Evolutionary conservation across 2,888 invertebrate genomes (phyloP).

Genomic region (Ceramica pisi): DNA sequence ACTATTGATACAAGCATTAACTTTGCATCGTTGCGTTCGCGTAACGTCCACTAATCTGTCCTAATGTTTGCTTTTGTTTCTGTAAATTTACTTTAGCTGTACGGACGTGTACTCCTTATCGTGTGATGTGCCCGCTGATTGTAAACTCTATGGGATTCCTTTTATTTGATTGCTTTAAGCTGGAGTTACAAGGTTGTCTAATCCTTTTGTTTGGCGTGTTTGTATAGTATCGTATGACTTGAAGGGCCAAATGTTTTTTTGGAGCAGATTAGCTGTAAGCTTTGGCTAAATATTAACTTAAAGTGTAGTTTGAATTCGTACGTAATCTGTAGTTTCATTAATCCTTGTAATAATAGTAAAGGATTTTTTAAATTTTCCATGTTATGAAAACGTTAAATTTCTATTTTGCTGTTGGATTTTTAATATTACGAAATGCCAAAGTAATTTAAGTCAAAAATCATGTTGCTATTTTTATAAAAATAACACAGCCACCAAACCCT

Average conservation of each 20-base stretch:
- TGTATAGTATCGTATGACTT: slow-evolving; percentile 18
- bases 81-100: slow-evolving; percentile 76
- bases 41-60: slow-evolving; percentile 78
- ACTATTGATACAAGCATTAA: slow-evolving; percentile 81
- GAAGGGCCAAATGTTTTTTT: slow-evolving; percentile 45
- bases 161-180: slow-evolving; percentile 64
- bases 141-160: slow-evolving; percentile 58
- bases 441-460: background rate
- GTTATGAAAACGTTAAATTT: background rate
- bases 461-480: background rate
- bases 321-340: background rate
- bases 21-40: slow-evolving; percentile 67
- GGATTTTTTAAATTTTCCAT: background rate
- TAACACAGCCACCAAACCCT: slow-evolving; percentile 8
- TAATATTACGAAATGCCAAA: background rate
- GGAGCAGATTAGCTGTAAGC: slow-evolving; percentile 2
- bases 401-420: background rate
- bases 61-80: slow-evolving; percentile 80
- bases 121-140: slow-evolving; percentile 66
- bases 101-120: slow-evolving; percentile 59
- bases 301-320: slow-evolving; percentile 5
- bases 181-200: slow-evolving; percentile 42
- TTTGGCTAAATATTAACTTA: slow-evolving; percentile 25
- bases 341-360: background rate
- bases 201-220: slow-evolving; percentile 50